A percentile compares a stretch with the other conserved stretches of the same genome.
Evolutionary conservation across 2,888 invertebrate species (phyloP).

Genomic region (Melipona bicolor): DNA sequence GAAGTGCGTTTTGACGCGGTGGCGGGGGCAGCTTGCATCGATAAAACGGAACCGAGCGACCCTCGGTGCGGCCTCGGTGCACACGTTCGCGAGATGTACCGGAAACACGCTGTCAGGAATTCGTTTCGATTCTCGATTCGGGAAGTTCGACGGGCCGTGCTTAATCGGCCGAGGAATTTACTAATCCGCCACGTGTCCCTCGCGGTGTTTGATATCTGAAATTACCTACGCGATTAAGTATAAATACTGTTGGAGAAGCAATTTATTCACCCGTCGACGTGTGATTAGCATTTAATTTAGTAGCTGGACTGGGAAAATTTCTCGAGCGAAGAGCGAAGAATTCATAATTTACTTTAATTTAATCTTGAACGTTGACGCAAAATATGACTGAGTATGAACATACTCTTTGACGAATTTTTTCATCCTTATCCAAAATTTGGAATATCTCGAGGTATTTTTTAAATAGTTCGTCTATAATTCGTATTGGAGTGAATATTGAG

Average conservation of each 20-base stretch:
- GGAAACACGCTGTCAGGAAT: not conserved
- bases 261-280: not conserved
- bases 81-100: not conserved
- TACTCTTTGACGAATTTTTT: no score
- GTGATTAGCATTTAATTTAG: not conserved
- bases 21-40: not conserved
- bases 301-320: not conserved
- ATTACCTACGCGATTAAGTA: not conserved
- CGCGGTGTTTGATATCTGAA: not conserved
- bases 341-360: no score
- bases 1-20: conserved; percentile 8
- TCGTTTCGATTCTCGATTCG: not conserved
- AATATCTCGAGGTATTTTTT: no score
- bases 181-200: not conserved
- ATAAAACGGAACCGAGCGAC: not conserved
- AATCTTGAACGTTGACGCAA: no score
- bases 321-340: no score
- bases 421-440: no score
- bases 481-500: no score
- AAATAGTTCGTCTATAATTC: no score
- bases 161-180: not conserved
- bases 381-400: no score
- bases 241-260: not conserved
- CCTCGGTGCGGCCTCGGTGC: not conserved
- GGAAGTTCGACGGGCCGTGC: not conserved